Conservation (phyloP, 1,140 invertebrate species). For the Pseudoatta argentina region DNA sequence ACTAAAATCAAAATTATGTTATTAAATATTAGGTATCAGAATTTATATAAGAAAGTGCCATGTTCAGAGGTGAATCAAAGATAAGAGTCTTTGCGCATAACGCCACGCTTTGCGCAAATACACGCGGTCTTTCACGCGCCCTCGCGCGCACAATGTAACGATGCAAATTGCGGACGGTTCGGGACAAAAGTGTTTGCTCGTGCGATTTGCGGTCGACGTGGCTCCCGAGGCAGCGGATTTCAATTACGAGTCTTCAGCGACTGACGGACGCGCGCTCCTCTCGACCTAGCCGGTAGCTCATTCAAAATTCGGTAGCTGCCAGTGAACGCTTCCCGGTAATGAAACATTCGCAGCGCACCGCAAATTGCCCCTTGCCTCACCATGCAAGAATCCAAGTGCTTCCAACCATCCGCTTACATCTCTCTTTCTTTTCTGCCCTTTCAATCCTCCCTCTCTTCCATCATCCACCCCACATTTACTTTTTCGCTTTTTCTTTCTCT, state of each 20-base stretch:
- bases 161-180: slow-evolving; percentile 82
- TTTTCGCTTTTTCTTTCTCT: not conserved
- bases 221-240: slow-evolving; percentile 83
- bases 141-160: slow-evolving; percentile 70
- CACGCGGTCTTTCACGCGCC: slow-evolving; percentile 12
- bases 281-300: slow-evolving; percentile 80
- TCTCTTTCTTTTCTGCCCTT: slow-evolving; percentile 28
- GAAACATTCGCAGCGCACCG: slow-evolving; percentile 86
- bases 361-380: slow-evolving; percentile 83
- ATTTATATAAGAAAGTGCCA: not conserved
- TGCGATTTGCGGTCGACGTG: slow-evolving; percentile 84
- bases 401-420: slow-evolving; percentile 77
- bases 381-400: slow-evolving; percentile 81
- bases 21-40: not conserved
- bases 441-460: slow-evolving; percentile 7
- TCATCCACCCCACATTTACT: slow-evolving; percentile 9
- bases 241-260: slow-evolving; percentile 83
- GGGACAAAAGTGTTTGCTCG: slow-evolving; percentile 85
- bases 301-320: slow-evolving; percentile 86
- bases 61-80: not conserved
- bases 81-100: not conserved
- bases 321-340: slow-evolving; percentile 82
- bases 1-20: not conserved
- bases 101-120: not conserved
- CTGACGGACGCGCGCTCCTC: slow-evolving; percentile 66